phyloP scores from a whole-genome alignment of 2,797 vertebrate species.

The Cebuella pygmaea region DNA sequence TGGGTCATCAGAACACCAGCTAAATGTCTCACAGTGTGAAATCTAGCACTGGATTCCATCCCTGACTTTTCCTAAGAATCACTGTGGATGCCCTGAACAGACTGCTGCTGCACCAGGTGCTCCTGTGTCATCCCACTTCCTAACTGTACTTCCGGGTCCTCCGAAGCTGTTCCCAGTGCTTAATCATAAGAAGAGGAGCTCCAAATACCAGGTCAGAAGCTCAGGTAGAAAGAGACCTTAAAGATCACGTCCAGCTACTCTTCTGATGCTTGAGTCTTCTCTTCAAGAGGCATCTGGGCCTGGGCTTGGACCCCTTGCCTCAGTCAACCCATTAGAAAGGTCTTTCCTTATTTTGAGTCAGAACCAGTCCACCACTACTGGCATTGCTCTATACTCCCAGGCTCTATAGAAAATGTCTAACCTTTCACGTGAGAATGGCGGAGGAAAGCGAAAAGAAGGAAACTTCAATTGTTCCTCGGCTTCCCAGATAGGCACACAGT shows the following conservation, averaged over 20 bases:
- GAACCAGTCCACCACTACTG: background rate
- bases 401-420: background rate
- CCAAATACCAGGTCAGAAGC: background rate
- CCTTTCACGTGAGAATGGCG: background rate
- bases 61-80: background rate
- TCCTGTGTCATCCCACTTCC: background rate
- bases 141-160: background rate
- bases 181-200: background rate
- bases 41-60: background rate
- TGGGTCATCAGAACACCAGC: background rate
- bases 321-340: background rate
- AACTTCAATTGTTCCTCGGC: background rate
- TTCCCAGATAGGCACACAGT: background rate
- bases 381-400: background rate
- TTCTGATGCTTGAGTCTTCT: background rate
- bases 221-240: background rate
- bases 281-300: background rate
- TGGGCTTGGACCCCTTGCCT: background rate
- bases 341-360: background rate
- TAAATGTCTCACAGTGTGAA: background rate
- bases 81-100: rapidly evolving
- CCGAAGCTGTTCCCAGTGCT: background rate
- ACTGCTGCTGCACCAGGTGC: rapidly evolving
- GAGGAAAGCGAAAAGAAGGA: background rate
- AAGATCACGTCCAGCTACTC: background rate